These are phyloP conservation scores for Cacatua alba DNA, from an alignment of 2,113 vertebrate genomes.

Conservation along the genomic window DNA sequence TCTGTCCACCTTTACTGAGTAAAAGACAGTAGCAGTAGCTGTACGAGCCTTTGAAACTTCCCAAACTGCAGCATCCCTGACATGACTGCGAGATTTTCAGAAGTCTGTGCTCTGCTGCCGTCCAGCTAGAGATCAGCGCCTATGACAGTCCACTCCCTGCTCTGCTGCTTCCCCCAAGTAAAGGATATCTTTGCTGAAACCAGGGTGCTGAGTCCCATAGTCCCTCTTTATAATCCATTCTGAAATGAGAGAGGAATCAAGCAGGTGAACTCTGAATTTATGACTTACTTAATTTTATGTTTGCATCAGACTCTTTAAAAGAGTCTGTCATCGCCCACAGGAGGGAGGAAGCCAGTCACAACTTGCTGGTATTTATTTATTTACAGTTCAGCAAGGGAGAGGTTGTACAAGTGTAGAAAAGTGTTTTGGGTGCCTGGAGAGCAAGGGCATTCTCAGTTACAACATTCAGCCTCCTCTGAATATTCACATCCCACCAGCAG, in stretches of 20 bases:
- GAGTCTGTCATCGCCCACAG: background rate
- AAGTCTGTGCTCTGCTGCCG: background rate
- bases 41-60: background rate
- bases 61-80: background rate
- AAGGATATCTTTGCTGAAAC: background rate
- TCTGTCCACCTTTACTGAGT: background rate
- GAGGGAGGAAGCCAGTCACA: background rate
- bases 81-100: background rate
- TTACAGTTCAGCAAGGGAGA: background rate
- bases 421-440: background rate
- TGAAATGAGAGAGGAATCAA: background rate
- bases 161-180: background rate
- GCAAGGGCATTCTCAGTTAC: background rate
- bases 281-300: background rate
- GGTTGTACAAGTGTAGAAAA: background rate
- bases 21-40: background rate
- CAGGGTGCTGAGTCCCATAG: background rate
- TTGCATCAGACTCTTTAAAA: background rate
- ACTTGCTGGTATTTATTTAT: background rate
- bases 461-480: background rate
- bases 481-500: background rate
- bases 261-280: background rate
- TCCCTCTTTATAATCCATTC: background rate
- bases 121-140: background rate
- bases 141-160: background rate